These are phyloP conservation scores for Columba guinea DNA, from an alignment of 2,797 vertebrate genomes.

Conservation along the genomic window DNA sequence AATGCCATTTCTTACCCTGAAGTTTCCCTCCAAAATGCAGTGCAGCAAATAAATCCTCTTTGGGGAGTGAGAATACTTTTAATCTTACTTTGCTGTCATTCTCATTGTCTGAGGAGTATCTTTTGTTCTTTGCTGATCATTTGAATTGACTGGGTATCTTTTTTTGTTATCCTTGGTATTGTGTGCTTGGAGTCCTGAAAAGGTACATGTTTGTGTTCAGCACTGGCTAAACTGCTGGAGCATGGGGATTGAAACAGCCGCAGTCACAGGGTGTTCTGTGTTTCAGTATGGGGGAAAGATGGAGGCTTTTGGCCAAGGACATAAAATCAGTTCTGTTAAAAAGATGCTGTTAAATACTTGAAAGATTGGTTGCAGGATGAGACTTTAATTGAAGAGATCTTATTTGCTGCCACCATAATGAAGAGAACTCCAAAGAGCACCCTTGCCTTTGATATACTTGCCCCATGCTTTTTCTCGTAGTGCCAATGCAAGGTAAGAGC, in stretches of 20 bases:
- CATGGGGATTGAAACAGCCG: fast-evolving
- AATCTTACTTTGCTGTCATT: not conserved
- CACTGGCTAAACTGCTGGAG: not conserved
- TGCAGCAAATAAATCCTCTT: fast-evolving
- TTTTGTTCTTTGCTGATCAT: not conserved
- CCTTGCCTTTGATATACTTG: not conserved
- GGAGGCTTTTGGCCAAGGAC: not conserved
- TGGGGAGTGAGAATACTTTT: not conserved
- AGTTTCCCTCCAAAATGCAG: not conserved
- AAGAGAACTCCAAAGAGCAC: not conserved
- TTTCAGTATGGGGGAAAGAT: not conserved
- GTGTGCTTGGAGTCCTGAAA: not conserved
- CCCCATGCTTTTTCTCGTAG: not conserved
- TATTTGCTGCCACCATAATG: not conserved
- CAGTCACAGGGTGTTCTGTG: not conserved
- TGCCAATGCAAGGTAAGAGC: not conserved
- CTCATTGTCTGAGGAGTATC: not conserved
- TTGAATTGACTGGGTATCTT: not conserved
- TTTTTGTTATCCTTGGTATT: not conserved
- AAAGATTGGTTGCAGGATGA: not conserved
- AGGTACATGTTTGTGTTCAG: not conserved
- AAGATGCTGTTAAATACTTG: not conserved
- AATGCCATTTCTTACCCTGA: not conserved
- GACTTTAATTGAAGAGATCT: not conserved
- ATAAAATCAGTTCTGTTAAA: not conserved